Base-by-base conservation (phyloP, 2,113 vertebrate genomes). In the Nicator chloris region DNA sequence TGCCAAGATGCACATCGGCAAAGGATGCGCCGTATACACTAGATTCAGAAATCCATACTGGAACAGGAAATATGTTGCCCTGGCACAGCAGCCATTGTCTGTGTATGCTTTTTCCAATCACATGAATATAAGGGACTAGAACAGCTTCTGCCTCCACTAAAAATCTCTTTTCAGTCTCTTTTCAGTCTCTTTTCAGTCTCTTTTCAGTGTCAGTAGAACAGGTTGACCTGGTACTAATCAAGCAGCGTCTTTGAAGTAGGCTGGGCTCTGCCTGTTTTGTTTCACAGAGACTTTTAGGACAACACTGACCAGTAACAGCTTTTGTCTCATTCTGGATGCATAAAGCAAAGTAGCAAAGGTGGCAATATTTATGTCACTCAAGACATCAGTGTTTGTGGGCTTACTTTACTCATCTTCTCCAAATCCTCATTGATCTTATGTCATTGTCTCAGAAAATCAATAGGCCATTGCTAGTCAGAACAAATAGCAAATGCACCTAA, bases 381-480 rank as follows among this genome's bases (percentile, higher is more conserved):
- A 76, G 82, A 54, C 28, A 30, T 72, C 1, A 2, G 28, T 59
- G 40, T 92, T 72, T 92, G 78, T 61, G 42, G 42, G 78, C 70
- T 80, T 76, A 77, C 63, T 82, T 90, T 86, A 65, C 82, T 82
- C 66, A 69, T 85, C 63, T 88, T 80, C 82, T 91, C 31, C 20
- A 96, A 95, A 95, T 86, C 78, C 47, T 75, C 44, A 92, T 72
- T 76, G 90, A 95, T 94, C 66, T 95, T 70, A 69, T 53, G 40
- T 53, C 88, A 88, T 83, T 47, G 59, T 88, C 71, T 92, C 76
- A 86, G 81, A 82, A 91, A 96, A 50, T 90, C 92, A 77, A 90
- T 78, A 94, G 85, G 79, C 50, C 35, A 18, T 82, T 96, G 86
- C 44, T 73, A 91, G 39, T 51, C 63, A 91, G 68, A 92, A 78